A percentile compares a stretch with the other conserved stretches of the same genome.
Conservation (phyloP, 2,888 invertebrate genomes). For the Hetaerina titia region DNA sequence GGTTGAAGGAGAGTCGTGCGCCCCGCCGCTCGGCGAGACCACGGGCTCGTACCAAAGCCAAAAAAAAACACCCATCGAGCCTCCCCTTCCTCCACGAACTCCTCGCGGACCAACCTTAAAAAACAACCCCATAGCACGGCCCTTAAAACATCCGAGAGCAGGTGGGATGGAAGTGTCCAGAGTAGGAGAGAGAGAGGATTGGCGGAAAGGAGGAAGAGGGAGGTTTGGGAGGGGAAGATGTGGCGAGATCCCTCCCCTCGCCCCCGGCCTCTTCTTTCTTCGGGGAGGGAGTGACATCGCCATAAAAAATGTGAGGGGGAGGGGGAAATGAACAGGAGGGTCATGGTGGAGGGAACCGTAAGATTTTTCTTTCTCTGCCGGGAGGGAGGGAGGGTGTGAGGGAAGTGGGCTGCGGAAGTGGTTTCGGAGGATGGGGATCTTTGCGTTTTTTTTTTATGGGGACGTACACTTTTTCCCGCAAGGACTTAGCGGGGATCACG, state of each 20-base stretch:
- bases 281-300: slow-evolving; percentile 48
- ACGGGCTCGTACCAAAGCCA: background rate
- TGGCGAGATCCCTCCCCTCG: background rate
- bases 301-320: slow-evolving; percentile 42
- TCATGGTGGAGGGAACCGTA: slow-evolving; percentile 1
- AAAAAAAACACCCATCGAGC: background rate
- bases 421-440: background rate
- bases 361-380: background rate
- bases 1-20: background rate
- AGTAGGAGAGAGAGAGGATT: background rate
- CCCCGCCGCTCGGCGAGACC: background rate
- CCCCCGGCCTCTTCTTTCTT: background rate
- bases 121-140: background rate
- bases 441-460: background rate
- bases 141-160: slow-evolving; percentile 22
- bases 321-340: background rate
- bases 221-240: background rate
- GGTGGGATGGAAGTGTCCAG: background rate
- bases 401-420: background rate
- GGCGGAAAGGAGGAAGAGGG: background rate
- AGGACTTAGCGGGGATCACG: background rate
- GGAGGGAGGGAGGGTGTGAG: background rate
- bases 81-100: no score
- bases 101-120: no score
- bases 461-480: background rate